Percentiles rank a stretch among this genome's conserved stretches.
Conservation (phyloP, 2,888 invertebrate species). For the Melieria omissa region DNA sequence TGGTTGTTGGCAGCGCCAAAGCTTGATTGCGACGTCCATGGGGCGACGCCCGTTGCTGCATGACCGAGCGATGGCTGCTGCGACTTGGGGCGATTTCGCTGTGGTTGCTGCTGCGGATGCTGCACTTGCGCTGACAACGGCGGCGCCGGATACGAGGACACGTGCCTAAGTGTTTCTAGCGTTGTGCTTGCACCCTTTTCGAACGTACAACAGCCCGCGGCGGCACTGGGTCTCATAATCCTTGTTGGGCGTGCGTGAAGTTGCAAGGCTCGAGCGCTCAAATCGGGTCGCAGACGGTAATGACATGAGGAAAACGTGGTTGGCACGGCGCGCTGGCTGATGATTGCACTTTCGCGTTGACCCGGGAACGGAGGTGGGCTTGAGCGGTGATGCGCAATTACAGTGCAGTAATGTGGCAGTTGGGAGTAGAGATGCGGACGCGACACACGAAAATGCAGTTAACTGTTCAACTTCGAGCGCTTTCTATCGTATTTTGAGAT, state of each 20-base stretch:
- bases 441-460: too few relatives aligned
- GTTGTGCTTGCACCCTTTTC: conserved; percentile 45
- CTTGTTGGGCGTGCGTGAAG: conserved; percentile 30
- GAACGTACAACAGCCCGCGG: conserved; percentile 50
- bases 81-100: background rate
- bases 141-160: conserved; percentile 9
- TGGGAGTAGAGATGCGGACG: too few relatives aligned
- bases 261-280: too few relatives aligned
- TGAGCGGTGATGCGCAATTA: too few relatives aligned
- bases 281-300: conserved; percentile 6
- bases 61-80: background rate
- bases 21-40: background rate
- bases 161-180: conserved; percentile 31
- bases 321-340: too few relatives aligned
- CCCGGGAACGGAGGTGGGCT: too few relatives aligned
- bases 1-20: too few relatives aligned
- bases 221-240: conserved; percentile 61
- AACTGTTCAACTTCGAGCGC: too few relatives aligned
- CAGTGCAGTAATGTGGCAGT: too few relatives aligned
- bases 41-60: background rate
- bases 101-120: conserved; percentile 4
- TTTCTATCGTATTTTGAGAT: too few relatives aligned
- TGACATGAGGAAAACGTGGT: background rate
- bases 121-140: background rate
- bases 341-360: too few relatives aligned